Evolutionary conservation across 2,113 vertebrate species (phyloP), one percentile per base, ranked within the genome.

Genomic region (Fulica atra): DNA sequence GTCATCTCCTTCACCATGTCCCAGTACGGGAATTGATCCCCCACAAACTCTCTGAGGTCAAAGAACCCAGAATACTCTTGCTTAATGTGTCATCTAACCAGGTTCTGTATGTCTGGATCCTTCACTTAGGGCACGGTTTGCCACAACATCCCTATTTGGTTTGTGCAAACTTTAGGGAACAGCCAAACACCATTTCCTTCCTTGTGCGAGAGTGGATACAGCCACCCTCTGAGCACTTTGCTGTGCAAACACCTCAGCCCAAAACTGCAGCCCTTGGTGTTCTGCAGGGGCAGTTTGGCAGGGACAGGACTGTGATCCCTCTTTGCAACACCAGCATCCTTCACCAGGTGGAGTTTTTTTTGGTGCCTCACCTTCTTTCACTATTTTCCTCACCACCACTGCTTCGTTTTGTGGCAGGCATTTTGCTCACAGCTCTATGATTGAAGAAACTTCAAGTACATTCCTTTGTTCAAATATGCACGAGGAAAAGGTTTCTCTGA

Each of bases 331-430:
- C 8, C n/a, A 16, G 68, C 33, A 60, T 6, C 68, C 23, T 35
- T 78, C 56, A 19, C 59, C 0, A 23, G 48, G 21, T 11, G 42
- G 42, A 7, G 0, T 3, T 50, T 4, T 3, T 14, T 77, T 8
- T 48, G 42, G 42, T 12, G 17, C 4, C 3, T 19, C 53, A 36
- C 38, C 29, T 56, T 0, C 0, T 79, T 78, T n/a, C 66, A n/a
- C 38, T 38, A 8, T 16, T 86, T 51, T 18, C 81, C 12, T 57
- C 29, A 57, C 9, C 73, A 12, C 31, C 1, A 1, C 12, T 0
- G 0, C 73, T 70, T 46, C 24, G 3, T 50, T 92, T 57, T 16
- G 24, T 18, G 20, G 14, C 38, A 9, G 0, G 2, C 74, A 11
- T 10, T 40, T 46, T 72, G 3, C 23, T 35, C 63, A 25, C 24